Percentiles rank a stretch among this genome's conserved stretches.
These are phyloP conservation scores for Calyptommatus sinebrachiatus DNA, from an alignment of 2,113 vertebrate species.

Conservation along the genomic window DNA sequence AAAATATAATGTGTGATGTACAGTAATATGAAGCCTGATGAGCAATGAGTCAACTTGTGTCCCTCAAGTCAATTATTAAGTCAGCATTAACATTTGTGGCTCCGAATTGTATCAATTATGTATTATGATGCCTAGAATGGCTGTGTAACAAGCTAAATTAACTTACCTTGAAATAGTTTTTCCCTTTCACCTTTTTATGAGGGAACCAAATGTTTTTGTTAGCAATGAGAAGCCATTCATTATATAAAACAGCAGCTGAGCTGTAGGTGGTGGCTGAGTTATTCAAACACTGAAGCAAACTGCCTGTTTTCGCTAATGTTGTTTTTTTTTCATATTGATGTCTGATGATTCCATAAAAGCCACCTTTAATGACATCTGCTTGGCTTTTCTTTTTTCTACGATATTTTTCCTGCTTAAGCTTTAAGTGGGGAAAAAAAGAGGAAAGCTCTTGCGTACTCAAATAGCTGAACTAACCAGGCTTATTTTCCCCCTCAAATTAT, in stretches of 20 bases:
- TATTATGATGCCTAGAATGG: neutral
- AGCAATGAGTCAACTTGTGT: neutral
- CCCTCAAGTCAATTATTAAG: neutral
- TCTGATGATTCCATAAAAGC: constrained; percentile 37
- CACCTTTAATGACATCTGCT: constrained; percentile 32
- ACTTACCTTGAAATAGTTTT: constrained; percentile 40
- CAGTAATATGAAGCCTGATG: too few relatives aligned
- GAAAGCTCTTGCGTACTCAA: constrained; percentile 29
- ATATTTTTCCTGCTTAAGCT: constrained; percentile 48
- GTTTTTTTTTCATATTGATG: constrained; percentile 37
- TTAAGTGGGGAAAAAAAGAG: constrained; percentile 6
- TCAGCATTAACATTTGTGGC: neutral
- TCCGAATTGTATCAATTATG: neutral
- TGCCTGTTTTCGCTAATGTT: constrained; percentile 29
- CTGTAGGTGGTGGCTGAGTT: constrained; percentile 55
- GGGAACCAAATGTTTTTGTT: constrained; percentile 30
- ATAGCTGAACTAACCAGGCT: constrained; percentile 44
- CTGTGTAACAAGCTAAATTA: neutral
- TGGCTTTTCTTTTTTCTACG: constrained; percentile 8
- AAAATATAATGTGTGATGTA: neutral
- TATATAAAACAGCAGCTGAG: constrained; percentile 65
- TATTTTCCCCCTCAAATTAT: constrained; percentile 49
- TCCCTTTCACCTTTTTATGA: constrained; percentile 19
- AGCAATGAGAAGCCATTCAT: constrained; percentile 57
- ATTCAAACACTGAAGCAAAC: constrained; percentile 49